These are phyloP conservation scores for Crematogaster levior DNA, from an alignment of 2,888 invertebrate genomes.

Conservation along the genomic window DNA sequence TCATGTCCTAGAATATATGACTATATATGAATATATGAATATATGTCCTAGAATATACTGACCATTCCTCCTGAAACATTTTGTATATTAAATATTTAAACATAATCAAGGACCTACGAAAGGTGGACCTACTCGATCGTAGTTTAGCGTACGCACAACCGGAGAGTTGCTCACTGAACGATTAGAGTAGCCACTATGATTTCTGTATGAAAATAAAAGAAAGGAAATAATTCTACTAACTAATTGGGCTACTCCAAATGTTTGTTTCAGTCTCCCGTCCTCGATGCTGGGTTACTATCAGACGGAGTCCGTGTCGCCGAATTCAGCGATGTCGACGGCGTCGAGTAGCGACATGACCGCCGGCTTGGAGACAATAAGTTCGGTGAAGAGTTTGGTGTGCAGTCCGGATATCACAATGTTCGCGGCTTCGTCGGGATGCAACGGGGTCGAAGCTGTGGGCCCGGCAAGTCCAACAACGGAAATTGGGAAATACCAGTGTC, in stretches of 20 bases:
- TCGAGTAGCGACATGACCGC: conserved; percentile 28
- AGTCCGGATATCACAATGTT: conserved; percentile 88
- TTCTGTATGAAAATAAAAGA: not conserved
- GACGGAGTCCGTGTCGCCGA: conserved; percentile 66
- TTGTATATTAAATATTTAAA: not conserved
- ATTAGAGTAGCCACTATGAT: not conserved
- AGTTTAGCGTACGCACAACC: not conserved
- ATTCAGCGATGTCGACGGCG: conserved; percentile 64
- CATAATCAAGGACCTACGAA: not conserved
- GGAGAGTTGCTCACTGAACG: not conserved
- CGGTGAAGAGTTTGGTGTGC: conserved; percentile 87
- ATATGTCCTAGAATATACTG: too few species aligned
- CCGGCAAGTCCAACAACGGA: conserved; percentile 9
- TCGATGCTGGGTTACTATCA: conserved; percentile 80
- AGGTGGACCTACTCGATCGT: not conserved
- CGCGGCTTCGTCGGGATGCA: conserved; percentile 73
- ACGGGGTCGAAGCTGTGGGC: conserved; percentile 45
- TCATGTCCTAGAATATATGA: too few species aligned
- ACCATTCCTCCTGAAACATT: too few species aligned
- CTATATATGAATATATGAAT: too few species aligned
- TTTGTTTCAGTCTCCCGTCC: not conserved
- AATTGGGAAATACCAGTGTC: conserved; percentile 87
- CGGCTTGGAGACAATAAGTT: conserved; percentile 72
- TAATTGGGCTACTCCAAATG: not conserved
- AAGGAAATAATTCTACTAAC: not conserved